Percentiles rank a stretch among this genome's conserved stretches.
Evolutionary conservation across 2,888 invertebrate genomes (phyloP).

Genomic region (Drosophila birchii): DNA sequence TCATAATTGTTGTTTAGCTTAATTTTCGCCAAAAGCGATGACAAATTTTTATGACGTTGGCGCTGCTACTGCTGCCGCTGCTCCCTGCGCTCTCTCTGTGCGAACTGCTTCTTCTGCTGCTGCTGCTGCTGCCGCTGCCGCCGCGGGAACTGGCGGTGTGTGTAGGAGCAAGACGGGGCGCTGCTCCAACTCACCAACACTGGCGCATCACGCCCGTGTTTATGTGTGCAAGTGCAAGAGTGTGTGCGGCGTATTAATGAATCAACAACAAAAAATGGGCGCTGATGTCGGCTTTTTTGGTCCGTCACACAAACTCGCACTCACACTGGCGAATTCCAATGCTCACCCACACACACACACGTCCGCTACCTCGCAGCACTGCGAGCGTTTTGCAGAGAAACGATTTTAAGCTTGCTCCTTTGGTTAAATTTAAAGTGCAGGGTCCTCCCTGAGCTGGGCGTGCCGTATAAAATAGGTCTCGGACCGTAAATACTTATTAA

Average conservation of each 20-base stretch:
- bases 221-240: slow-evolving; percentile 18
- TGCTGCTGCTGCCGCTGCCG: slow-evolving; percentile 50
- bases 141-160: slow-evolving; percentile 28
- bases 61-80: slow-evolving; percentile 61
- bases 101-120: slow-evolving; percentile 74
- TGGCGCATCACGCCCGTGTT: slow-evolving; percentile 36
- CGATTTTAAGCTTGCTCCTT: neutral
- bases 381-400: slow-evolving; percentile 3
- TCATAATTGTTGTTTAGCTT: slow-evolving; percentile 87
- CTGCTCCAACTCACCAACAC: slow-evolving; percentile 70
- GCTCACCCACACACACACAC: slow-evolving; percentile 52
- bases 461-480: slow-evolving; percentile 26
- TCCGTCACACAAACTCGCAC: slow-evolving; percentile 62
- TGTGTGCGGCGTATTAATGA: slow-evolving; percentile 68
- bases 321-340: slow-evolving; percentile 65
- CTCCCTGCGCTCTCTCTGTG: slow-evolving; percentile 66
- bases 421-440: neutral
- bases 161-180: slow-evolving; percentile 65
- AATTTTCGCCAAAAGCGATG: slow-evolving; percentile 57
- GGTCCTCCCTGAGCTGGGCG: neutral
- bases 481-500: slow-evolving; percentile 38
- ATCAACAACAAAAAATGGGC: slow-evolving; percentile 82
- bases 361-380: slow-evolving; percentile 13
- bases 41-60: slow-evolving; percentile 79
- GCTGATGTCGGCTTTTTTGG: slow-evolving; percentile 82